Conservation (phyloP, 2,888 invertebrate species). For the Hypomecis punctinalis region DNA sequence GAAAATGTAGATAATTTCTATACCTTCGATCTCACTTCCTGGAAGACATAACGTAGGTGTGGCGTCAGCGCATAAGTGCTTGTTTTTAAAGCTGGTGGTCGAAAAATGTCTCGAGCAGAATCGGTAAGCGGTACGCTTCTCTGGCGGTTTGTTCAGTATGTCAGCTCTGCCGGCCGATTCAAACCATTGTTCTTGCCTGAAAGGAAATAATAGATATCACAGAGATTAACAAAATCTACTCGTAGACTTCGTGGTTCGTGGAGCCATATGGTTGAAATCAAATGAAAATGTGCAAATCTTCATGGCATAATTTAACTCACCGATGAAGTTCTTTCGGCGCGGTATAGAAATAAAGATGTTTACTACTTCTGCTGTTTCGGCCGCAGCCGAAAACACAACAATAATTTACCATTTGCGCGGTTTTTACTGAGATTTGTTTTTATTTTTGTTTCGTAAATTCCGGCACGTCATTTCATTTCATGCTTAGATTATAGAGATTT, state of each 20-base stretch:
- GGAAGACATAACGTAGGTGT: constrained; percentile 66
- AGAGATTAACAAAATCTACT: no score
- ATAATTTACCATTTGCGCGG: constrained; percentile 71
- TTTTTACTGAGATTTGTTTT: not conserved
- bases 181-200: constrained; percentile 70
- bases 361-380: constrained; percentile 69
- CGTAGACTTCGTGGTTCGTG: not conserved
- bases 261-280: not conserved
- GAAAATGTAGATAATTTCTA: not conserved
- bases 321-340: constrained; percentile 70
- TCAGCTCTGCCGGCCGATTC: constrained; percentile 66
- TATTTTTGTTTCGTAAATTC: no score
- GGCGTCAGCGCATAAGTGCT: constrained; percentile 66
- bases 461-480: no score
- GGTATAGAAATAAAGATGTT: constrained; percentile 69
- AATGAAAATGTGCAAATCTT: not conserved
- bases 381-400: constrained; percentile 74
- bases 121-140: constrained; percentile 56
- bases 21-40: constrained; percentile 57
- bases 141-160: constrained; percentile 54
- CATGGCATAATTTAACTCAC: constrained; percentile 47
- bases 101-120: constrained; percentile 75
- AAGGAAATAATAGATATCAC: constrained; percentile 24
- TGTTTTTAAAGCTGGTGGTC: constrained; percentile 63
- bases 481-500: no score